Conservation (phyloP, 1,140 invertebrate genomes). For the Trichogramma pretiosum region DNA sequence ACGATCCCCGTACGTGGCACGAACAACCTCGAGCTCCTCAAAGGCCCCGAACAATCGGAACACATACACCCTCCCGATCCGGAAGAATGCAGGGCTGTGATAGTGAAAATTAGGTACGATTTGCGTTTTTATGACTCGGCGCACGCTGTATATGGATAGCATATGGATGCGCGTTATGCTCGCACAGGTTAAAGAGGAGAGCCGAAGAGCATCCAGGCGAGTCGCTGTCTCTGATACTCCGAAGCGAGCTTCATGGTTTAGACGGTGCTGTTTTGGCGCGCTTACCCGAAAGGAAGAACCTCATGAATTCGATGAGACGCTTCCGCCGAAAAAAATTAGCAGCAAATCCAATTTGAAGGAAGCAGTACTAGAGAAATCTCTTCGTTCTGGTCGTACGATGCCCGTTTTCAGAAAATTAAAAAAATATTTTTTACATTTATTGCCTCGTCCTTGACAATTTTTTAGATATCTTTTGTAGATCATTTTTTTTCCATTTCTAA, state of each 20-base stretch:
- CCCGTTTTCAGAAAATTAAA: no score
- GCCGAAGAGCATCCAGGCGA: background rate
- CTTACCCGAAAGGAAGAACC: background rate
- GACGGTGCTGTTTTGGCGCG: background rate
- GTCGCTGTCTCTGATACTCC: background rate
- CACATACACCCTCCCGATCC: background rate
- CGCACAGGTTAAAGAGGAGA: background rate
- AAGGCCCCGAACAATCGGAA: background rate
- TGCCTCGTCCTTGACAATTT: no score
- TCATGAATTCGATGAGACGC: background rate
- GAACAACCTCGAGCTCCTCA: background rate
- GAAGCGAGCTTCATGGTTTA: background rate
- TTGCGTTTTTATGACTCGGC: no score
- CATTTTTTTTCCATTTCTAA: no score
- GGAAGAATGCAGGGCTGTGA: no score
- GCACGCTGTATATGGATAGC: no score
- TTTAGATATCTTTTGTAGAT: no score
- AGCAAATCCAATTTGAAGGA: background rate
- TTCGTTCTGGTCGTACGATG: no score
- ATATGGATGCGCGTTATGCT: background rate
- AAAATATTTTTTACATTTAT: no score
- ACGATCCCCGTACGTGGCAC: no score
- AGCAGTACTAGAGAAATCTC: no score
- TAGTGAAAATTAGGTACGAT: no score
- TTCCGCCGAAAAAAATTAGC: background rate